Base-by-base conservation (phyloP, 2,113 vertebrate genomes). In the Vombatus ursinus region DNA sequence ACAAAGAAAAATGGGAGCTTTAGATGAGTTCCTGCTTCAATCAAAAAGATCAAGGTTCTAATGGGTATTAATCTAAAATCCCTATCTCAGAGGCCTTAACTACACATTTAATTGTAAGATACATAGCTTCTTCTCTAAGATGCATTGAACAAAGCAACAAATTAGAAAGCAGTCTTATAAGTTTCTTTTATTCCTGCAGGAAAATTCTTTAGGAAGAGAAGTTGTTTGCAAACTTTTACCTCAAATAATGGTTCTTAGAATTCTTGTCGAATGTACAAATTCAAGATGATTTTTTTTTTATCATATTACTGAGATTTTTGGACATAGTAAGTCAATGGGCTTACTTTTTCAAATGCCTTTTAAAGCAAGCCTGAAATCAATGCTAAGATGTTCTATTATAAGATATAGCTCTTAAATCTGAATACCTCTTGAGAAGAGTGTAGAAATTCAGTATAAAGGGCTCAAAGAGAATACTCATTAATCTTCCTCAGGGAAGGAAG, bases 41-140 rank as follows among this genome's bases (percentile, higher is more conserved):
- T n/a, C 50, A 92, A 95, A 4, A 0, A 98, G 53, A 93, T 4
- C 91, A 98, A 97, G 96, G 96, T 54, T 31, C 95, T 91, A 97
- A 24, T 61, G 93, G 91, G 49, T 89, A 97, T 93, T 68, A 94
- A 91, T 54, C n/a, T 92, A 25, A 94, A 98, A 97, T 92, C n/a
- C 25, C 89, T 28, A 95, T 91, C 61, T 89, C 68, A 94, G 96
- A 97, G 93, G 90, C 14, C 92, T 91, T 97, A n/a, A 97, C 97
- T 54, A 96, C 96, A 94, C 37, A 92, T 94, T 96, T 95, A 97
- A 93, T 90, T 96, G 89, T 11, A 94, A 93, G 94, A 98, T 54
- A 97, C 93, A 95, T 1, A 96, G 57, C 68, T 98, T 92, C 94
- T 97, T 97, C 93, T 95, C 96, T 91, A 97, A 95, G 89, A 96